A percentile compares a stretch with the other conserved stretches of the same genome.
Conservation (phyloP, 1,140 invertebrate genomes). For the Manduca sexta region DNA sequence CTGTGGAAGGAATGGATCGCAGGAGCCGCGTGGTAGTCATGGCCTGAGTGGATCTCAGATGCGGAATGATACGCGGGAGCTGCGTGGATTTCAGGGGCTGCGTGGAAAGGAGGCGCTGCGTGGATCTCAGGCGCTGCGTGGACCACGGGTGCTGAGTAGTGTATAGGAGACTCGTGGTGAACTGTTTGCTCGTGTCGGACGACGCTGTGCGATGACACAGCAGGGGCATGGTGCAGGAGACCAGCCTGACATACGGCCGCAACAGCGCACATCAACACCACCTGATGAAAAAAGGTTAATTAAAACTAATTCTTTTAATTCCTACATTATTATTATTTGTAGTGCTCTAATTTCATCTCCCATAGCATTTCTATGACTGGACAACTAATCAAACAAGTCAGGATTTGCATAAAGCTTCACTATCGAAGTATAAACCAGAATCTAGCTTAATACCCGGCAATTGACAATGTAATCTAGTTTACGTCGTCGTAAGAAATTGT, state of each 20-base stretch:
- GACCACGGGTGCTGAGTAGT: slow-evolving; percentile 33
- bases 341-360: too few species aligned
- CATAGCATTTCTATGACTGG: not conserved
- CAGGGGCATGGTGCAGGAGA: slow-evolving; percentile 57
- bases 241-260: slow-evolving; percentile 60
- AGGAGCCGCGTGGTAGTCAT: slow-evolving; percentile 14
- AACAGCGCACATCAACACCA: slow-evolving; percentile 41
- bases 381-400: slow-evolving; percentile 2
- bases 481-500: slow-evolving; percentile 13
- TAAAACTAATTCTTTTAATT: too few species aligned
- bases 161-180: slow-evolving; percentile 46
- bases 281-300: slow-evolving; percentile 15
- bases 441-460: not conserved
- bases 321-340: too few species aligned
- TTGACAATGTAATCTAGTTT: slow-evolving; percentile 15
- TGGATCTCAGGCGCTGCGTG: slow-evolving; percentile 15
- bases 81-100: slow-evolving; percentile 18
- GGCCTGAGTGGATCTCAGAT: slow-evolving; percentile 4
- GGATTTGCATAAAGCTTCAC: slow-evolving; percentile 7
- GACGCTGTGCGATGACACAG: slow-evolving; percentile 61
- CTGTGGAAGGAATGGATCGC: slow-evolving; percentile 11
- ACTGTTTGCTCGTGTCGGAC: slow-evolving; percentile 45
- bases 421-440: too few species aligned
- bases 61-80: slow-evolving; percentile 20
- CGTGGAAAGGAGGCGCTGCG: slow-evolving; percentile 8